These are phyloP conservation scores for Dimorphilus gyrociliatus DNA, from an alignment of 2,888 invertebrate species.

Conservation along the genomic window DNA sequence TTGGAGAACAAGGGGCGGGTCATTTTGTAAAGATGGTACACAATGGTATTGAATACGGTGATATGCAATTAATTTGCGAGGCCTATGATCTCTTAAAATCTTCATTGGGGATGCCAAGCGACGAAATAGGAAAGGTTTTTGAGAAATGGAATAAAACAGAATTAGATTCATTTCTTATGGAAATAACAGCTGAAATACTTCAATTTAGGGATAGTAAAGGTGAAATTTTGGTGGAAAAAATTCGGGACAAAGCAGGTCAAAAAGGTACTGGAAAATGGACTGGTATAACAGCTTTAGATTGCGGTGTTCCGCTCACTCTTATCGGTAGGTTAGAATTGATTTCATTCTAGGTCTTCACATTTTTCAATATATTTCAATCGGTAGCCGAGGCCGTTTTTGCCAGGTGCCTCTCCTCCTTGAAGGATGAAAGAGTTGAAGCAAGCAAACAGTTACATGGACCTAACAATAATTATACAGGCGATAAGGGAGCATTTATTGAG, in stretches of 20 bases:
- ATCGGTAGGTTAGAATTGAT: slow-evolving; percentile 58
- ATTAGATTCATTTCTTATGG: slow-evolving; percentile 76
- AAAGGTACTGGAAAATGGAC: slow-evolving; percentile 99
- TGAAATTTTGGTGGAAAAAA: slow-evolving; percentile 66
- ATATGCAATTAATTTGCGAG: slow-evolving; percentile 97
- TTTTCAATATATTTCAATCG: background rate
- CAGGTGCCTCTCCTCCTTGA: slow-evolving; percentile 78
- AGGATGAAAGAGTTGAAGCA: slow-evolving; percentile 66
- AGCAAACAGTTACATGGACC: slow-evolving; percentile 53
- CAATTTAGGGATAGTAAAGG: slow-evolving; percentile 70
- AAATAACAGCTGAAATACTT: slow-evolving; percentile 87
- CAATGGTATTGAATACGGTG: slow-evolving; percentile 98
- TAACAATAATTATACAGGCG: slow-evolving; percentile 44
- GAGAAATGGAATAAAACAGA: slow-evolving; percentile 89
- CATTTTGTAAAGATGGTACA: slow-evolving; percentile 99
- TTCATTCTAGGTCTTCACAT: too few relatives aligned
- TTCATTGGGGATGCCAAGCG: slow-evolving; percentile 51
- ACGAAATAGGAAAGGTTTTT: slow-evolving; percentile 65
- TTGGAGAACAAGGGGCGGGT: slow-evolving; percentile 87
- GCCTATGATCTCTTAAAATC: slow-evolving; percentile 76
- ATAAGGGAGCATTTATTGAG: slow-evolving; percentile 62
- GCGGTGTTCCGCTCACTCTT: slow-evolving; percentile 88
- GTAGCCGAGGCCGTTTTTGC: slow-evolving; percentile 92
- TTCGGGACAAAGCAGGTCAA: slow-evolving; percentile 83
- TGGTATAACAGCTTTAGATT: slow-evolving; percentile 82